Evolutionary conservation across 2,888 invertebrate genomes (phyloP), one percentile per base, ranked within the genome.

Genomic region (Cantharis rustica): DNA sequence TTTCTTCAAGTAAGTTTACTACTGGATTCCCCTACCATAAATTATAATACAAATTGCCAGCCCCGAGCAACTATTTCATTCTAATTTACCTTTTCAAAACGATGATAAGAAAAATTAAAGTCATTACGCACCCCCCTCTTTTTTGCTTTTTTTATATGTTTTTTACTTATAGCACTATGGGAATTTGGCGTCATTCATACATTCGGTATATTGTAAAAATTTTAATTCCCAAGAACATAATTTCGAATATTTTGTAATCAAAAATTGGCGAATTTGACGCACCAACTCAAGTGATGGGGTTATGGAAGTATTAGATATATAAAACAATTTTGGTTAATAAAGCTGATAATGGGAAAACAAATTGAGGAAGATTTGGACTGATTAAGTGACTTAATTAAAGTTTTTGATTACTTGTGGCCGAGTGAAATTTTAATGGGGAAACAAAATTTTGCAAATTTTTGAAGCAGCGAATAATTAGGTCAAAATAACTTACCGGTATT

Each of bases 401-500:
- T n/a, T 47, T 31, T 31, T 31, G 31, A 47, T n/a, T 47, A 47
- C n/a, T 47, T n/a, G 4, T 5, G n/a, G n/a, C 7, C n/a, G 5
- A n/a, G 2, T 13, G 9, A 47, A 47, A n/a, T 47, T 47, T n/a
- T 47, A 7, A 3, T 47, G n/a, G 7, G n/a, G n/a, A 47, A 27
- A n/a, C 7, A 47, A 47, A 47, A 47, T 47, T 47, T 31, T 47
- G n/a, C 4, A 47, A 47, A n/a, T 47, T 47, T 47, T 47, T n/a
- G 47, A 47, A 7, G n/a, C n/a, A n/a, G n/a, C 7, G 13, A 47
- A n/a, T 47, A 47, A 47, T n/a, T 47, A 47, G 47, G 47, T 47
- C n/a, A 47, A 47, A n/a, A n/a, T 47, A 47, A 47, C 47, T 47
- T 47, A 47, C 62, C 69, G 61, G 73, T 23, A 31, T 69, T 73